These are phyloP conservation scores for Phyto melanocephala DNA, from an alignment of 2,888 invertebrate species.

Conservation along the genomic window DNA sequence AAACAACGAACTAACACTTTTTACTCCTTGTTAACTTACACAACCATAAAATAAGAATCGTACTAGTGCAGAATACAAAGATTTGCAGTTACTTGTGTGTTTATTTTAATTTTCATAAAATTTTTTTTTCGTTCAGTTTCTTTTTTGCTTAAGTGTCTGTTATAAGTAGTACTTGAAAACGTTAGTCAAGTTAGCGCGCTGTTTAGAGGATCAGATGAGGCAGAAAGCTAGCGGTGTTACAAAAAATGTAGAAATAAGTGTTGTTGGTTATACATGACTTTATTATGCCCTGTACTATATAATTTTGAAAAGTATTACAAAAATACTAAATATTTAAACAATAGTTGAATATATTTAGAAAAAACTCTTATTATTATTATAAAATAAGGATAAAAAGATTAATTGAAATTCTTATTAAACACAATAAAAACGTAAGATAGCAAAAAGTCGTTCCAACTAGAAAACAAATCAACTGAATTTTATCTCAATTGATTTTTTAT, in stretches of 20 bases:
- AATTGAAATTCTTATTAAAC: too few species aligned
- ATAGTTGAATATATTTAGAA: too few species aligned
- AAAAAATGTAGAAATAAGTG: background rate
- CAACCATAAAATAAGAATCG: slow-evolving; percentile 21
- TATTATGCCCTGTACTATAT: too few species aligned
- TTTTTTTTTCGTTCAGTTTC: background rate
- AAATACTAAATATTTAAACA: too few species aligned
- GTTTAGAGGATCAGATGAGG: slow-evolving; percentile 42
- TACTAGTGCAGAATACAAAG: slow-evolving; percentile 20
- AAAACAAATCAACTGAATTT: too few species aligned
- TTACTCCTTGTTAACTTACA: slow-evolving; percentile 10
- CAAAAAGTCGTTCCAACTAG: too few species aligned
- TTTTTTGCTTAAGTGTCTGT: slow-evolving; percentile 48
- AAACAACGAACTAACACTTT: background rate
- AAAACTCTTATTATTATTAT: too few species aligned
- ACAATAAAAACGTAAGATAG: too few species aligned
- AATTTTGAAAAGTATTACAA: too few species aligned
- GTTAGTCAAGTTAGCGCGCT: slow-evolving; percentile 45
- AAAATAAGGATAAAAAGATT: too few species aligned
- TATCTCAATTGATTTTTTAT: too few species aligned
- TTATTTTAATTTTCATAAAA: background rate
- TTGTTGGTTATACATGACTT: too few species aligned
- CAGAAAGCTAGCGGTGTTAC: slow-evolving; percentile 28
- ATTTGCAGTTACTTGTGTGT: background rate
- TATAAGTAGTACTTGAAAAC: slow-evolving; percentile 54